These are phyloP conservation scores for Acipenser ruthenus DNA, from an alignment of 2,797 vertebrate species.

Conservation along the genomic window DNA sequence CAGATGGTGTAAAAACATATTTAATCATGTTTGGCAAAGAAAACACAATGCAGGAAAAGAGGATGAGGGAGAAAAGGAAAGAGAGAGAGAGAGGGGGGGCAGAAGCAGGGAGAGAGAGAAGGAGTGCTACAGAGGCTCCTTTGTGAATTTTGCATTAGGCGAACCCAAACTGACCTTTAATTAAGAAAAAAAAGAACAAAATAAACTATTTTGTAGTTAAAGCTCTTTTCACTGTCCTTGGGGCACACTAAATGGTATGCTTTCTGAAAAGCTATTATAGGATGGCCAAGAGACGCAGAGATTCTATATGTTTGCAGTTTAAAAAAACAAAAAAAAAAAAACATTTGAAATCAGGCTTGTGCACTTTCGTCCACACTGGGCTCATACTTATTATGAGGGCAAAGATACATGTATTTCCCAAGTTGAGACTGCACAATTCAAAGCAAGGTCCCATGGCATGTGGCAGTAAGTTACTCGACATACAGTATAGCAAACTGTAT, in stretches of 20 bases:
- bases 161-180: conserved; percentile 65
- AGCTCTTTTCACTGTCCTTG: conserved; percentile 46
- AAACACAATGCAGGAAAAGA: conserved; percentile 29
- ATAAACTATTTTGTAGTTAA: conserved; percentile 29
- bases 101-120: neutral
- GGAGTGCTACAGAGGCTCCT: conserved; percentile 32
- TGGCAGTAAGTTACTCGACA: conserved; percentile 66
- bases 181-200: conserved; percentile 62
- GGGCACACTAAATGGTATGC: conserved; percentile 50
- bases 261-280: conserved; percentile 70
- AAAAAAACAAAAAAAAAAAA: conserved; percentile 32
- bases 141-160: conserved; percentile 47
- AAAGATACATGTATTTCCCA: conserved; percentile 56
- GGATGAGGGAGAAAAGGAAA: neutral
- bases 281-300: conserved; percentile 60
- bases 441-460: conserved; percentile 48
- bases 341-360: conserved; percentile 61
- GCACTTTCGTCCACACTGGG: conserved; percentile 56
- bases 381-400: conserved; percentile 49
- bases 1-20: conserved; percentile 55
- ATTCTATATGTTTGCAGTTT: conserved; percentile 51
- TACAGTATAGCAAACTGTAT: conserved; percentile 40
- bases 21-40: conserved; percentile 59
- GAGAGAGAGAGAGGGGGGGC: neutral
- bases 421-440: conserved; percentile 53